phyloP scores from a whole-genome alignment of 2,113 vertebrate genomes.

The Sapajus apella region DNA sequence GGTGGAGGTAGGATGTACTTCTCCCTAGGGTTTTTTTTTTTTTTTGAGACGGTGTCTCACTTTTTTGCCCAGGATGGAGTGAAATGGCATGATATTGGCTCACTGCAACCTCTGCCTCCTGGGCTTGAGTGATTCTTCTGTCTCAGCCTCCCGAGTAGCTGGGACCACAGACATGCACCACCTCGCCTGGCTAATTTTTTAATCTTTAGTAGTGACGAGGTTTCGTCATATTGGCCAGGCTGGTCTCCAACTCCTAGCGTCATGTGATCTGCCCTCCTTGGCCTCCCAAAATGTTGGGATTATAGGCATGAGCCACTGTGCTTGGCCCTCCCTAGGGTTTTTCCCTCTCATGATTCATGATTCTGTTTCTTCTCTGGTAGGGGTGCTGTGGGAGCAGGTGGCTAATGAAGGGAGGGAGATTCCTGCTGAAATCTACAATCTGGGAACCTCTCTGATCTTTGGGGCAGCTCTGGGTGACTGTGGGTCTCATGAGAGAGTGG shows the following conservation, averaged over 20 bases:
- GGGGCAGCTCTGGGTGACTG: not conserved
- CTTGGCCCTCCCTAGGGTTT: not conserved
- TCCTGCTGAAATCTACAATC: not conserved
- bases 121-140: not conserved
- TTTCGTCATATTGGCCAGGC: not conserved
- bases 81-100: not conserved
- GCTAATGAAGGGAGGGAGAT: not conserved
- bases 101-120: not conserved
- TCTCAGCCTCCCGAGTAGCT: not conserved
- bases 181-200: not conserved
- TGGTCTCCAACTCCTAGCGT: not conserved
- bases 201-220: not conserved
- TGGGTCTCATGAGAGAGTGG: not conserved
- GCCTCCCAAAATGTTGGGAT: not conserved
- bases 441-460: not conserved
- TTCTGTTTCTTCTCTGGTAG: not conserved
- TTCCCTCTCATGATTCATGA: rapidly evolving
- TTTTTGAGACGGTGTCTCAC: not conserved
- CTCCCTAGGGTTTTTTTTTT: not conserved
- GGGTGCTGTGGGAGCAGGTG: not conserved
- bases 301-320: not conserved
- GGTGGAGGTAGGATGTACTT: not conserved
- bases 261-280: not conserved
- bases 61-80: not conserved
- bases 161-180: not conserved